Evolutionary conservation across 2,888 invertebrate genomes (phyloP), one percentile per base, ranked within the genome.

Genomic region (Chrysotoxum bicinctum): DNA sequence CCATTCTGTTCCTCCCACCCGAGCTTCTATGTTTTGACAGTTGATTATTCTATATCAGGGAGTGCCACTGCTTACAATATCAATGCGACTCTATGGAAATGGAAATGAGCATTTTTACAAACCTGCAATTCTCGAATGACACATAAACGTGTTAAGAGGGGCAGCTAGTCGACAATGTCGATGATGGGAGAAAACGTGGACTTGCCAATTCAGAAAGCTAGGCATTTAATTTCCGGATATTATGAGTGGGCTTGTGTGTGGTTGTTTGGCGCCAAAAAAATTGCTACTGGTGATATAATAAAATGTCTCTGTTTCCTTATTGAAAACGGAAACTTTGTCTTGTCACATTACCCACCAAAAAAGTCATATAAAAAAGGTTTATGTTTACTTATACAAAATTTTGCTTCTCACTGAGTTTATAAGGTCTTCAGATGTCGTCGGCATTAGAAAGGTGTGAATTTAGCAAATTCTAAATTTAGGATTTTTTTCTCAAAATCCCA

Each of bases 261-360:
- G 26, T 19, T 23, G 7, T 56, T 75, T 70, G 75, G 64, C 69
- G 75, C 69, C 80, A 75, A 75, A 70, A 69, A 62, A 74, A n/a
- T 12, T 37, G 1, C 7, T 35, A 4, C 26, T 16, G 14, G 12
- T 23, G 14, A 6, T 21, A 9, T 43, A 8, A 7, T 70, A 12
- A 3, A 30, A 19, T 58, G 2, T 37, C n/a, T 30, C 32, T 32
- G 45, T 56, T 48, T 70, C 37, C 40, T 70, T 76, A 72, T 72
- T 72, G 76, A 66, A 72, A 82, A 43, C 66, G 76, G 82, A 82
- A 60, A 68, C 52, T 45, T 62, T 26, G 26, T 26, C 26, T 26
- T 26, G 32, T 37, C 32, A 74, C 69, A 37, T 54, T 48, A n/a
- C 43, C 26, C 58, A 62, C 26, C 19, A 43, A 8, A 19, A 43